phyloP scores from a whole-genome alignment of 1,140 invertebrate genomes.

The Drosophila pseudoananassae region DNA sequence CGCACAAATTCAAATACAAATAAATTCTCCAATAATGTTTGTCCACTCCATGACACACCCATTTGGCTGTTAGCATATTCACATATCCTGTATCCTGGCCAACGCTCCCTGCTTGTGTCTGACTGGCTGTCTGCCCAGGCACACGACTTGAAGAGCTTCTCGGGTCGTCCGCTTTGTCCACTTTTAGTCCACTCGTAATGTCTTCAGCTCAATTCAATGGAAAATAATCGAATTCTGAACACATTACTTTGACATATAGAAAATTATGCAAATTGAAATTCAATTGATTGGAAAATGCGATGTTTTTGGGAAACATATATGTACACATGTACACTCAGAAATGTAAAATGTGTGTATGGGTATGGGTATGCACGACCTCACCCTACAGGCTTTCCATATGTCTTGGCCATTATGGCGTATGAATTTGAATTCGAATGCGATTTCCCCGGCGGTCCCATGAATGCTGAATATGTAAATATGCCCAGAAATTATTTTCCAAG shows the following conservation, averaged over 20 bases:
- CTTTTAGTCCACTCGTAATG: slow-evolving; percentile 72
- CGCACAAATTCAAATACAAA: slow-evolving; percentile 60
- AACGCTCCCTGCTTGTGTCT: background rate
- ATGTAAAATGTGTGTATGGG: slow-evolving; percentile 13
- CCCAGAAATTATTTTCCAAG: slow-evolving; percentile 53
- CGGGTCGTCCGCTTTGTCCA: slow-evolving; percentile 59
- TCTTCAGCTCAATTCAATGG: slow-evolving; percentile 80
- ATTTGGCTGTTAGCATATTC: slow-evolving; percentile 50
- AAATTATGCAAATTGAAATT: slow-evolving; percentile 83
- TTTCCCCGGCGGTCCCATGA: slow-evolving; percentile 21
- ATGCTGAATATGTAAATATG: slow-evolving; percentile 66
- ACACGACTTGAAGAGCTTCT: slow-evolving; percentile 4
- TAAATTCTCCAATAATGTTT: slow-evolving; percentile 73
- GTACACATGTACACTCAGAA: background rate
- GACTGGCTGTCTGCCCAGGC: background rate
- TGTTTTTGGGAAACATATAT: slow-evolving; percentile 30
- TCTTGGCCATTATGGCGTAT: slow-evolving; percentile 52
- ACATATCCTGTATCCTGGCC: slow-evolving; percentile 26
- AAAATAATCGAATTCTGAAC: slow-evolving; percentile 81
- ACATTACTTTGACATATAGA: slow-evolving; percentile 78
- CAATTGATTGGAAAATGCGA: slow-evolving; percentile 81
- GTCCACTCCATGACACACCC: slow-evolving; percentile 68
- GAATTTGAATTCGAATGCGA: slow-evolving; percentile 58
- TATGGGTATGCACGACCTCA: slow-evolving; percentile 21
- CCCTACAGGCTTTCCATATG: slow-evolving; percentile 65